Conservation (phyloP, 2,113 vertebrate genomes). For the Anoura caudifer region DNA sequence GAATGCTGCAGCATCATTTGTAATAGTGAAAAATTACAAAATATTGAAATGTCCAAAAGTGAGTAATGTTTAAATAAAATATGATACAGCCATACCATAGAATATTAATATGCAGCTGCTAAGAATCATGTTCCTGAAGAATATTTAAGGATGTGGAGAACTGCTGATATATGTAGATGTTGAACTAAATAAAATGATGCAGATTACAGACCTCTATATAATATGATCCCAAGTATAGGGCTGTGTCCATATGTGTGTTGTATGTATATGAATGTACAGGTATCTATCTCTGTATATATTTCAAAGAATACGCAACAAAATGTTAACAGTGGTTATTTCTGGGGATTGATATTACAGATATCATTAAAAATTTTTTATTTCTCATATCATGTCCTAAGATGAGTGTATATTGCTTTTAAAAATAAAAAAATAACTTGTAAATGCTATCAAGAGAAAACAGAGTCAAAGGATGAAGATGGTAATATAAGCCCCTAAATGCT, state of each 20-base stretch:
- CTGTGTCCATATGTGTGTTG: background rate
- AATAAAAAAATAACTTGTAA: constrained; percentile 14
- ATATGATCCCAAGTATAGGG: background rate
- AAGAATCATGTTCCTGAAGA: background rate
- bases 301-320: background rate
- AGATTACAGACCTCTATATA: background rate
- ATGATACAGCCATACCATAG: constrained; percentile 2
- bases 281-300: background rate
- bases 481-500: background rate
- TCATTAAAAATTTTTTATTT: background rate
- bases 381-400: background rate
- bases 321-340: background rate
- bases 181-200: background rate
- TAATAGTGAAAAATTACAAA: constrained; percentile 55
- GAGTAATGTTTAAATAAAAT: constrained; percentile 52
- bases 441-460: constrained; percentile 17
- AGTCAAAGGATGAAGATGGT: background rate
- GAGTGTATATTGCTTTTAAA: background rate
- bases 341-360: background rate
- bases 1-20: constrained; percentile 24
- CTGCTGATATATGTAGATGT: background rate
- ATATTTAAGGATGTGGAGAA: background rate
- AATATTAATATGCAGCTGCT: constrained; percentile 42
- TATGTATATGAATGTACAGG: background rate
- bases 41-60: constrained; percentile 44